Evolutionary conservation across 1,140 invertebrate genomes (phyloP), one percentile per base, ranked within the genome.

Genomic region (Gryllus bimaculatus): DNA sequence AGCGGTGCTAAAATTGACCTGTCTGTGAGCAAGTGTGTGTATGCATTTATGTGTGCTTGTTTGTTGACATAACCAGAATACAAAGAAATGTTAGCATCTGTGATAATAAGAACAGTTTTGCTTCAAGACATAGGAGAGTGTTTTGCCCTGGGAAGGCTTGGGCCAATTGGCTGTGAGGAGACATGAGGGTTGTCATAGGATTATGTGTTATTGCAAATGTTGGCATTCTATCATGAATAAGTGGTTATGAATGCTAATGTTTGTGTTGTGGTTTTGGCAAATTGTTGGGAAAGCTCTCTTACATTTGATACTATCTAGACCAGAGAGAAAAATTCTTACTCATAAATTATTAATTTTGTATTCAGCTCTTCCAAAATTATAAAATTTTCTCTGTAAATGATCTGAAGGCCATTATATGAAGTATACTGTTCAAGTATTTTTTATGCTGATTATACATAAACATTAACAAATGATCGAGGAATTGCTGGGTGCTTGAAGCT

Each of bases 401-500:
- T 39, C 26, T 39, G 26, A 39, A 39, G 26, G 26, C 26, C 26
- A 39, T 39, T 39, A 39, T 39, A 39, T 39, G 26, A 39, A 39
- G 26, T 39, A 5, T 39, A 39, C 26, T 39, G 26, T 39, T 39
- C 26, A 66, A 66, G 54, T 66, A 66, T 66, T 66, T 66, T 66
- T 10, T 66, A 66, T 66, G 26, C 26, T 39, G 26, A 39, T 39
- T 39, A 39, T 39, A 39, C 26, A 39, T 39, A 39, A 39, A 39
- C 26, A 39, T 39, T 39, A 2, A 39, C 26, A 66, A 66, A 7
- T 66, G 54, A 66, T 66, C 2, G 18, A 66, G 10, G 18, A 66
- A 66, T 66, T 66, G 54, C 54, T 66, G 54, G 54, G 54, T 66
- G 54, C 54, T 66, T 66, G 54, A 66, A 66, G 54, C 54, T 66